A percentile compares a stretch with the other conserved stretches of the same genome.
phyloP scores from a whole-genome alignment of 2,797 vertebrate genomes.

The Eremophila alpestris region DNA sequence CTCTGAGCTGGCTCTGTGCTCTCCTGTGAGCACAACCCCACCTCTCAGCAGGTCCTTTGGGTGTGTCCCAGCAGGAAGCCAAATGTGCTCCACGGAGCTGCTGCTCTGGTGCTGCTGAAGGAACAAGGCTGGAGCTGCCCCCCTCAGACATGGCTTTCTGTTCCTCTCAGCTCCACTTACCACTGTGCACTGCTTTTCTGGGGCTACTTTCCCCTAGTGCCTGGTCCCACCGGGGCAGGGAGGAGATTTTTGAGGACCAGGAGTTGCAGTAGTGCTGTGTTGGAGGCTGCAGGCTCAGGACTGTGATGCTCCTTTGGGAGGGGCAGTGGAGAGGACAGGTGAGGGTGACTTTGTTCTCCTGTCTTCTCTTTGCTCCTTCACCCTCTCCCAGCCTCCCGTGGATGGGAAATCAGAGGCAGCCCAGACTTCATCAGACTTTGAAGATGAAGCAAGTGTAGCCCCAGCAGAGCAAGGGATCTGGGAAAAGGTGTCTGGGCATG shows the following conservation, averaged over 20 bases:
- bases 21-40: neutral
- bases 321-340: neutral
- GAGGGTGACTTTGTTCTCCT: neutral
- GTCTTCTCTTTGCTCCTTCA: neutral
- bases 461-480: neutral
- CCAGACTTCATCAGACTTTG: neutral
- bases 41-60: neutral
- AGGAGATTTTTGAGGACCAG: neutral
- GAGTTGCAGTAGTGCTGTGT: neutral
- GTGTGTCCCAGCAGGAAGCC: neutral
- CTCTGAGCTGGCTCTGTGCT: neutral
- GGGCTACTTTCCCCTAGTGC: neutral
- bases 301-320: neutral
- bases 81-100: neutral
- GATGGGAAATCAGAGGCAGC: neutral
- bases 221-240: neutral
- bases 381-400: neutral
- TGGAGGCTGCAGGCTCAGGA: neutral
- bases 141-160: neutral
- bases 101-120: neutral
- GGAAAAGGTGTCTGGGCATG: neutral
- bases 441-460: neutral
- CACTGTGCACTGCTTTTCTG: fast-evolving
- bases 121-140: neutral
- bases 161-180: neutral